A percentile compares a stretch with the other conserved stretches of the same genome.
phyloP scores from a whole-genome alignment of 2,113 vertebrate species.

The Furnarius figulus region DNA sequence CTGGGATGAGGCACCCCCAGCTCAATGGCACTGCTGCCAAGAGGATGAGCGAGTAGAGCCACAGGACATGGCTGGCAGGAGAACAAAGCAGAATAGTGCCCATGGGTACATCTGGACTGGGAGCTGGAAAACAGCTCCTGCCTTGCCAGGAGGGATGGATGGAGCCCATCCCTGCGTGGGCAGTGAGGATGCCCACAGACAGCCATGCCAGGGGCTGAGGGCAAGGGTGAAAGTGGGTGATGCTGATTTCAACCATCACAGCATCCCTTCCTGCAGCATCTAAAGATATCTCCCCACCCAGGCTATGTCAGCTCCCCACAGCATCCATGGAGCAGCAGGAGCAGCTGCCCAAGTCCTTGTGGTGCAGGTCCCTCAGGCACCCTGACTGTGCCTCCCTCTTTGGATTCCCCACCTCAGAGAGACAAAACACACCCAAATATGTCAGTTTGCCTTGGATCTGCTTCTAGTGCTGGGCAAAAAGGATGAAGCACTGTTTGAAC shows the following conservation, averaged over 20 bases:
- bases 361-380: neutral
- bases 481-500: accelerated
- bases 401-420: neutral
- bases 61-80: neutral
- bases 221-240: neutral
- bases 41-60: neutral
- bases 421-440: neutral
- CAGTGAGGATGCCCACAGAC: neutral
- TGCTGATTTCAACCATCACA: neutral
- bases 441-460: neutral
- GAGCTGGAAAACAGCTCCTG: neutral
- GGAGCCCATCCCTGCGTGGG: neutral
- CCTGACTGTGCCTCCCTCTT: neutral
- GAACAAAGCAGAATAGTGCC: neutral
- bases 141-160: accelerated
- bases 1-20: neutral
- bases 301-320: neutral
- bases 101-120: accelerated
- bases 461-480: neutral
- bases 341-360: accelerated
- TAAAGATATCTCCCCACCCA: neutral
- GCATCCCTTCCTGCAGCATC: neutral
- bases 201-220: neutral
- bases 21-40: neutral
- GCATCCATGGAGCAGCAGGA: accelerated